Conservation (phyloP, 2,888 invertebrate genomes). For the Aporophyla nigra region DNA sequence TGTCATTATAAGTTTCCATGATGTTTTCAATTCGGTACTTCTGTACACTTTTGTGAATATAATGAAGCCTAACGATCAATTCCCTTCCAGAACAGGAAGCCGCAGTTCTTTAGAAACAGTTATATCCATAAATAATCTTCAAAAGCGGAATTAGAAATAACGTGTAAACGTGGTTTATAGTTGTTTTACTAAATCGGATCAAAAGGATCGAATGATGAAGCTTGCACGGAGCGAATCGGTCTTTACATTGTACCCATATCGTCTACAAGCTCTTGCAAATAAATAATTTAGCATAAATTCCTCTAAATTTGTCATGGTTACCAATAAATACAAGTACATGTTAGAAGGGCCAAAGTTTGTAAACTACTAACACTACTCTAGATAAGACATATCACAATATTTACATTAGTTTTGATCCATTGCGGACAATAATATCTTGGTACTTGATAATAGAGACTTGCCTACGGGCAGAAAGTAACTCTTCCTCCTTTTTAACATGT, state of each 20-base stretch:
- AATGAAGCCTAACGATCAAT: too few relatives aligned
- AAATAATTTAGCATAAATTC: constrained; percentile 15
- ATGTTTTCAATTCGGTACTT: constrained; percentile 5
- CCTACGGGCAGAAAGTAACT: not conserved
- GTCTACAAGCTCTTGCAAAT: constrained; percentile 11
- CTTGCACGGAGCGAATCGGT: constrained; percentile 39
- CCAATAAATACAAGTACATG: constrained; percentile 12
- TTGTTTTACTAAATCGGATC: constrained; percentile 51
- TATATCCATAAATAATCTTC: constrained; percentile 31
- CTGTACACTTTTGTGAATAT: not conserved
- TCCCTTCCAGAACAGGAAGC: not conserved
- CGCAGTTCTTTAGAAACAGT: not conserved
- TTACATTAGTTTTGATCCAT: constrained; percentile 68
- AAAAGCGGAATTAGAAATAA: constrained; percentile 26
- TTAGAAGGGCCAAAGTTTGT: constrained; percentile 53
- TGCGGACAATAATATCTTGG: constrained; percentile 62
- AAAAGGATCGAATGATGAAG: constrained; percentile 58
- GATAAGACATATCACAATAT: constrained; percentile 70
- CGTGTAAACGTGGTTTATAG: constrained; percentile 39
- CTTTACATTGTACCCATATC: not conserved
- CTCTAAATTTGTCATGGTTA: constrained; percentile 11
- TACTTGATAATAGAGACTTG: not conserved
- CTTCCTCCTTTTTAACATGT: not conserved
- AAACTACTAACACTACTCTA: constrained; percentile 20
- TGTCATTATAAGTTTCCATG: not conserved